phyloP scores from a whole-genome alignment of 2,797 vertebrate species.

The Danionella dracula region DNA sequence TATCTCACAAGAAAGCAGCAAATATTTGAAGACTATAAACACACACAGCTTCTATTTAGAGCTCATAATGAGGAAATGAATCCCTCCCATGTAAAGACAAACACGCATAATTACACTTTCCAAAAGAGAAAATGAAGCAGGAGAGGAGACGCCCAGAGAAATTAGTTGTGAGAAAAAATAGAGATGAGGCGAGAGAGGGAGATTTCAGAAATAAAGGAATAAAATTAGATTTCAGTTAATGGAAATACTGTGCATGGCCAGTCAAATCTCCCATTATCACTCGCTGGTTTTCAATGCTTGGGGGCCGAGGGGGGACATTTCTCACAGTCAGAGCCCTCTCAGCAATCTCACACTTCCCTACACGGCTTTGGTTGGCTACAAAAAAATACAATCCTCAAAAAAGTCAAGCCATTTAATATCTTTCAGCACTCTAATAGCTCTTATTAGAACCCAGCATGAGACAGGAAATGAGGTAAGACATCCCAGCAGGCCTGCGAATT shows the following conservation, averaged over 20 bases:
- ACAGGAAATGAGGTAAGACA: constrained; percentile 56
- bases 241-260: constrained; percentile 20
- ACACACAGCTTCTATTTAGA: constrained; percentile 41
- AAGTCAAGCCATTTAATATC: constrained; percentile 51
- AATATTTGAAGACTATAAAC: background rate
- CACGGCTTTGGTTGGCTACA: background rate
- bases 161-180: background rate
- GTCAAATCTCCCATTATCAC: constrained; percentile 68
- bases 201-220: constrained; percentile 13
- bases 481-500: constrained; percentile 44
- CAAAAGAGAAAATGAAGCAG: constrained; percentile 42
- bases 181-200: constrained; percentile 18
- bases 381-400: background rate
- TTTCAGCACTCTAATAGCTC: constrained; percentile 49
- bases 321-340: constrained; percentile 49
- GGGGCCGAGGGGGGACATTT: constrained; percentile 44
- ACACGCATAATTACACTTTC: constrained; percentile 63
- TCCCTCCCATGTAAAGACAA: constrained; percentile 63
- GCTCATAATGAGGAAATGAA: constrained; percentile 58
- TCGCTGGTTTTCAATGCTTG: constrained; percentile 54
- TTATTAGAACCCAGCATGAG: constrained; percentile 60
- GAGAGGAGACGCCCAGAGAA: constrained; percentile 33
- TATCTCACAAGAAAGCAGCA: background rate
- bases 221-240: constrained; percentile 16
- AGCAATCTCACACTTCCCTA: constrained; percentile 21